Conservation (phyloP, 2,113 vertebrate species). For the Xerus inauris region DNA sequence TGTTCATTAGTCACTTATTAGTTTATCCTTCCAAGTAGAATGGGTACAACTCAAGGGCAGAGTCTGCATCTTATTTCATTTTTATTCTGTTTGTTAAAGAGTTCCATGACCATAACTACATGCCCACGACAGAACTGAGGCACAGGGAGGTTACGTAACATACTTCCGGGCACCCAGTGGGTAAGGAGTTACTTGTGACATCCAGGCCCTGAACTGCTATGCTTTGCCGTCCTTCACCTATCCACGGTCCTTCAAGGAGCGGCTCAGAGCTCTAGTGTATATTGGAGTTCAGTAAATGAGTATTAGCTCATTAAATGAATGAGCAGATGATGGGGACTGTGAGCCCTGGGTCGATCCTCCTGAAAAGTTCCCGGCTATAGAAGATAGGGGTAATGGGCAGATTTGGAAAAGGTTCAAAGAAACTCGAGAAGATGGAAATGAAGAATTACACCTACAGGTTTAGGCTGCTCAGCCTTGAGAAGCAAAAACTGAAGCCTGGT, state of each 20-base stretch:
- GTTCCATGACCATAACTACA: not conserved
- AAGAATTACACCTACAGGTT: slow-evolving; percentile 61
- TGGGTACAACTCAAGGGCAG: not conserved
- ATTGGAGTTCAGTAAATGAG: not conserved
- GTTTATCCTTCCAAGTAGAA: not conserved
- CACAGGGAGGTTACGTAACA: not conserved
- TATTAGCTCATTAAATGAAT: not conserved
- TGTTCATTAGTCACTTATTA: not conserved
- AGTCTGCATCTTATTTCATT: not conserved
- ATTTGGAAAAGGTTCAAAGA: slow-evolving; percentile 24
- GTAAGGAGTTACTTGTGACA: not conserved
- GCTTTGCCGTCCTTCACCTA: not conserved
- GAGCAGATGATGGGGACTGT: not conserved
- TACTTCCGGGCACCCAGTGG: not conserved
- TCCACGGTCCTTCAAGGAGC: not conserved
- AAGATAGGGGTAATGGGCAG: slow-evolving; percentile 3
- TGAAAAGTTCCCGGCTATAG: not conserved
- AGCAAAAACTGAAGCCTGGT: slow-evolving; percentile 46
- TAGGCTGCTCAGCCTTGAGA: slow-evolving; percentile 60
- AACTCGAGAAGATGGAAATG: slow-evolving; percentile 60
- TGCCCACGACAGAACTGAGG: not conserved
- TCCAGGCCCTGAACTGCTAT: not conserved
- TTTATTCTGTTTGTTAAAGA: not conserved
- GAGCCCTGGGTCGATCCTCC: not conserved
- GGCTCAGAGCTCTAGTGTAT: not conserved